A percentile compares a stretch with the other conserved stretches of the same genome.
These are phyloP conservation scores for Schrankia costaestrigalis DNA, from an alignment of 2,888 invertebrate species.

Conservation along the genomic window DNA sequence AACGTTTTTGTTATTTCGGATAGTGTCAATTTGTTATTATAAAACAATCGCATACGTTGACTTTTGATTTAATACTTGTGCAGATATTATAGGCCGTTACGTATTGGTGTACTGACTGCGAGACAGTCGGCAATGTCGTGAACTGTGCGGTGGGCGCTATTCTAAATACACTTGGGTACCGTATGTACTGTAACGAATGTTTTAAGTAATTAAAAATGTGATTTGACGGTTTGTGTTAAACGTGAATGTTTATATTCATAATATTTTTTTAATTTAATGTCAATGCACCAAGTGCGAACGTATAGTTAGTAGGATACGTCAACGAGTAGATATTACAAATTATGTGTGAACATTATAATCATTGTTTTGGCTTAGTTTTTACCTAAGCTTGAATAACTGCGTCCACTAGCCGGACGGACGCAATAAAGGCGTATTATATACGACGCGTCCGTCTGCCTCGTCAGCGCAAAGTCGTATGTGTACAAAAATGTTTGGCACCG, in stretches of 20 bases:
- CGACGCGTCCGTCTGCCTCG: not conserved
- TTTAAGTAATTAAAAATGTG: constrained; percentile 48
- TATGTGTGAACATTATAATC: constrained; percentile 44
- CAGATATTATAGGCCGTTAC: not conserved
- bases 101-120: constrained; percentile 1
- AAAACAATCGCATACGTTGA: constrained; percentile 23
- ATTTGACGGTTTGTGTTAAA: constrained; percentile 63
- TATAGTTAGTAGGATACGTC: constrained; percentile 59
- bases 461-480: too few relatives aligned
- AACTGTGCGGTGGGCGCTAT: constrained; percentile 21
- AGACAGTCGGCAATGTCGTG: not conserved
- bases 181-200: constrained; percentile 27
- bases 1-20: constrained; percentile 57
- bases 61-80: constrained; percentile 1
- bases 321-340: constrained; percentile 56
- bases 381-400: constrained; percentile 20
- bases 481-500: constrained; percentile 47
- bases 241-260: constrained; percentile 52
- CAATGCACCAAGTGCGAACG: constrained; percentile 73
- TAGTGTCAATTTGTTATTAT: constrained; percentile 33
- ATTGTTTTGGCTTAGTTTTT: constrained; percentile 44
- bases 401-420: not conserved
- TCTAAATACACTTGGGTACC: constrained; percentile 15
- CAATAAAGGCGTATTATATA: not conserved
- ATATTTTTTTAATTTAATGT: constrained; percentile 47